Evolutionary conservation across 2,888 invertebrate genomes (phyloP).

Genomic region (Leucoma salicis): DNA sequence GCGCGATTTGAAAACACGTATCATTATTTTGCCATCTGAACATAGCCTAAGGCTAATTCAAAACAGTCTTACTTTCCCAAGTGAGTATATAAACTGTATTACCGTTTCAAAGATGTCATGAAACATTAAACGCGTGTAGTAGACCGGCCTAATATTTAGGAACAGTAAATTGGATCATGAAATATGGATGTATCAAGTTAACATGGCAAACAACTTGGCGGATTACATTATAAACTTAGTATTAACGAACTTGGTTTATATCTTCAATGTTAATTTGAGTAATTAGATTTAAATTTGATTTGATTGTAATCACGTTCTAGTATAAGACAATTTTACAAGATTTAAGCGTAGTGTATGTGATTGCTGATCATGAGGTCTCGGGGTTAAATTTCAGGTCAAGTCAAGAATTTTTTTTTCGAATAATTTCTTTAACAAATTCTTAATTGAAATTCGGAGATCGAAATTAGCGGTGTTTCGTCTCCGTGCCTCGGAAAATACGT

Average conservation of each 20-base stretch:
- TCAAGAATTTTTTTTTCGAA: too few relatives aligned
- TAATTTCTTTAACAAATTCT: too few relatives aligned
- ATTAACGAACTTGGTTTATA: neutral
- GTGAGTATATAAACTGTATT: too few relatives aligned
- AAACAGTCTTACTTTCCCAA: too few relatives aligned
- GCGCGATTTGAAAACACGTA: too few relatives aligned
- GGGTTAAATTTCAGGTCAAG: too few relatives aligned
- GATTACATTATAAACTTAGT: conserved; percentile 3
- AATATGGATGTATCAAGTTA: conserved; percentile 6
- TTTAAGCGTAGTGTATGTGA: too few relatives aligned
- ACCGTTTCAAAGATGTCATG: neutral
- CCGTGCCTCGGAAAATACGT: neutral
- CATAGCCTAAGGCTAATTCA: too few relatives aligned
- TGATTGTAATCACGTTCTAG: neutral
- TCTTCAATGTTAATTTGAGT: neutral
- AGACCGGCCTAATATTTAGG: conserved; percentile 6
- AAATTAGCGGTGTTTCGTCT: too few relatives aligned
- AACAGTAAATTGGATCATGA: conserved; percentile 5
- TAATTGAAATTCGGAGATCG: neutral
- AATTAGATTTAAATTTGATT: neutral
- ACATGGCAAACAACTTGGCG: neutral
- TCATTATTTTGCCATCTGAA: too few relatives aligned
- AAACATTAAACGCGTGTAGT: conserved; percentile 5
- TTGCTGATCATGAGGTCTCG: too few relatives aligned
- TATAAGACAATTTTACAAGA: neutral